phyloP scores from a whole-genome alignment of 2,888 invertebrate species.

The Lepidochrysops patricia region DNA sequence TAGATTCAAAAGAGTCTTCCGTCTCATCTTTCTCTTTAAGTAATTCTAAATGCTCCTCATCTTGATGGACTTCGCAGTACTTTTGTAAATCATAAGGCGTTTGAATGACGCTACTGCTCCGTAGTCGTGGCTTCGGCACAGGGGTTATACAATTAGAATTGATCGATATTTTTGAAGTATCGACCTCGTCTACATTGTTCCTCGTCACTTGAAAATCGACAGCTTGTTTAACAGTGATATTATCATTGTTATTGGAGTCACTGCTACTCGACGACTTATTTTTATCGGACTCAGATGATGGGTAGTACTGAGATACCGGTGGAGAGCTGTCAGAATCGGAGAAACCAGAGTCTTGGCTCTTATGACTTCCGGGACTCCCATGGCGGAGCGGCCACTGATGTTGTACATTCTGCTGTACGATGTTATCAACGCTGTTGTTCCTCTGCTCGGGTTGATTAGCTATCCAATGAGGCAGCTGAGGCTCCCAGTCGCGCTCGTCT shows the following conservation, averaged over 20 bases:
- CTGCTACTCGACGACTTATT: slow-evolving; percentile 58
- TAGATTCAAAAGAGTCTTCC: slow-evolving; percentile 37
- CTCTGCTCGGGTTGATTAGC: slow-evolving; percentile 59
- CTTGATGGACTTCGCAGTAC: slow-evolving; percentile 65
- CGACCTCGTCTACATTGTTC: slow-evolving; percentile 43
- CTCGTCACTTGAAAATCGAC: slow-evolving; percentile 55
- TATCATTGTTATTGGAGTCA: slow-evolving; percentile 65
- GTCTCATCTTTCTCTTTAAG: slow-evolving; percentile 51
- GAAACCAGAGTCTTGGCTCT: slow-evolving; percentile 87
- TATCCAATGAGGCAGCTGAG: slow-evolving; percentile 69
- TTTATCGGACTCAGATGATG: slow-evolving; percentile 47
- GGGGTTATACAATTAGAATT: slow-evolving; percentile 36
- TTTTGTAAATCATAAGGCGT: slow-evolving; percentile 69
- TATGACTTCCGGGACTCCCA: slow-evolving; percentile 77
- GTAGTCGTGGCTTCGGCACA: slow-evolving; percentile 55
- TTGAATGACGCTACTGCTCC: slow-evolving; percentile 68
- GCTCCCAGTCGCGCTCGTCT: slow-evolving; percentile 64
- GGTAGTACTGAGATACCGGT: slow-evolving; percentile 61
- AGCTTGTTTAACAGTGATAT: slow-evolving; percentile 60
- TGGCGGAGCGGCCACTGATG: slow-evolving; percentile 65
- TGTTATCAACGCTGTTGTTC: slow-evolving; percentile 54
- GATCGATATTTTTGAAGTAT: slow-evolving; percentile 37
- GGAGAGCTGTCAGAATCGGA: slow-evolving; percentile 83
- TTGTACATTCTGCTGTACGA: slow-evolving; percentile 47
- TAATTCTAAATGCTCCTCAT: slow-evolving; percentile 60